Percentiles rank a stretch among this genome's conserved stretches.
phyloP scores from a whole-genome alignment of 2,888 invertebrate species.

The Pseudeuparius sepicola region DNA sequence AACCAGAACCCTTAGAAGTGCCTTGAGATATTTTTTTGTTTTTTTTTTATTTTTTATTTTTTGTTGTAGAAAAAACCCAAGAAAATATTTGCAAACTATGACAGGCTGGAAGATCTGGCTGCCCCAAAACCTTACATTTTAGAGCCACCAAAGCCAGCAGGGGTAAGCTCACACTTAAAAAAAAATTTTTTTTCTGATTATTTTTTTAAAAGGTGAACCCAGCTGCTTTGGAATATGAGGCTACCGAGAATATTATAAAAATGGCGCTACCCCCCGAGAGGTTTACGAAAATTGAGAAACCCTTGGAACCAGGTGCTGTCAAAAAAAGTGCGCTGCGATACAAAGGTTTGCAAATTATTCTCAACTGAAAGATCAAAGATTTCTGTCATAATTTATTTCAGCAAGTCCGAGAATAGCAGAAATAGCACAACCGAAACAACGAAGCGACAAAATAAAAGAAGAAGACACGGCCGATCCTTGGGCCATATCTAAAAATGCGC shows the following conservation, averaged over 20 bases:
- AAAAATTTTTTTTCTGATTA: conserved; percentile 1
- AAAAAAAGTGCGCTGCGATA: conserved; percentile 24
- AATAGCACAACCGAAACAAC: conserved; percentile 34
- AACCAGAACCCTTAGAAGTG: conserved; percentile 17
- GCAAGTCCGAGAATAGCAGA: conserved; percentile 29
- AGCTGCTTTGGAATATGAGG: conserved; percentile 24
- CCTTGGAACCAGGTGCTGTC: conserved; percentile 23
- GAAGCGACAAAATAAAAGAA: conserved; percentile 33
- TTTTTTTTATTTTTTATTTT: conserved; percentile 6
- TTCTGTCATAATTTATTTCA: conserved; percentile 21
- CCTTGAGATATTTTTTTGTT: conserved; percentile 2
- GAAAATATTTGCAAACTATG: conserved; percentile 21
- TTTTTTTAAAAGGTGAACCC: conserved; percentile 24
- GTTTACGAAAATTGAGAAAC: conserved; percentile 21
- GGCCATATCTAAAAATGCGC: conserved; percentile 39
- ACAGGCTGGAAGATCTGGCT: conserved; percentile 24
- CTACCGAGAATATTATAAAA: conserved; percentile 24
- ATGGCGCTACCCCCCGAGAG: conserved; percentile 23
- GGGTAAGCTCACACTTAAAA: conserved; percentile 18
- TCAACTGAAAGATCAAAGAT: conserved; percentile 5
- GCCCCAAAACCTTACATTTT: conserved; percentile 21
- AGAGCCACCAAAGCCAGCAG: conserved; percentile 19
- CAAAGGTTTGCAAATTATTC: conserved; percentile 18
- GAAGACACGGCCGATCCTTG: conserved; percentile 44
- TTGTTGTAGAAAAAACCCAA: conserved; percentile 20